Base-by-base conservation (phyloP, 2,888 invertebrate genomes). In the Heliconius erato region DNA sequence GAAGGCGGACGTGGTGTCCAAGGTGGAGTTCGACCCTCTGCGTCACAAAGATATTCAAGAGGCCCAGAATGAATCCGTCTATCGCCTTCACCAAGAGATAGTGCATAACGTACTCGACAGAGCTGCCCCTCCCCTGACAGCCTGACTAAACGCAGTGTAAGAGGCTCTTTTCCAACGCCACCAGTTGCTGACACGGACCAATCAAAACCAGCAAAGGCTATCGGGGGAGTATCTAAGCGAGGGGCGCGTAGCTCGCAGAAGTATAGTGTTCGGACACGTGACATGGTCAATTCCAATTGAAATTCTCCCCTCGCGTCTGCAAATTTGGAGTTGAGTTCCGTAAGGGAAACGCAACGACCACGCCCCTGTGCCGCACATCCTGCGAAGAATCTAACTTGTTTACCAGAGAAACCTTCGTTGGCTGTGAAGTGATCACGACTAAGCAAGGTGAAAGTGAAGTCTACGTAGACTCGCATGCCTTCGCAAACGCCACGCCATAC, bases 341-440 rank as follows among this genome's bases (percentile, higher is more conserved):
- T 96, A 82, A 98, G 97, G 6, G 97, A 96, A 87, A 98, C 97
- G 93, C 97, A 97, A 89, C 97, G 97, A 35, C 97, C 96, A 89
- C 97, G 97, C 3, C 98, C 98, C 89, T 98, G 97, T 26, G 97
- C 97, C 1, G 97, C 97, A 77, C 97, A 97, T 71, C 97, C 97
- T 87, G 97, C 96, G 84, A 96, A 97, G 91, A 97, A 97, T 82
- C 95, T 93, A 86, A 97, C 97, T 89, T 97, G 97, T 90, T 98
- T 98, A 83, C 98, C 98, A 79, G 97, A 97, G 94, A 98, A 98
- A 35, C 97, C 97, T 91, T 98, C 98, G 92, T 98, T 98, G 88
- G 97, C 97, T 84, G 98, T 98, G 93, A 98, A 98, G 92, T 98
- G 98, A 88, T 98, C 98, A 74, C 98, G 97, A 90, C 98, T 98